phyloP scores from a whole-genome alignment of 1,140 invertebrate genomes.

The Psilanteris sp. region DNA sequence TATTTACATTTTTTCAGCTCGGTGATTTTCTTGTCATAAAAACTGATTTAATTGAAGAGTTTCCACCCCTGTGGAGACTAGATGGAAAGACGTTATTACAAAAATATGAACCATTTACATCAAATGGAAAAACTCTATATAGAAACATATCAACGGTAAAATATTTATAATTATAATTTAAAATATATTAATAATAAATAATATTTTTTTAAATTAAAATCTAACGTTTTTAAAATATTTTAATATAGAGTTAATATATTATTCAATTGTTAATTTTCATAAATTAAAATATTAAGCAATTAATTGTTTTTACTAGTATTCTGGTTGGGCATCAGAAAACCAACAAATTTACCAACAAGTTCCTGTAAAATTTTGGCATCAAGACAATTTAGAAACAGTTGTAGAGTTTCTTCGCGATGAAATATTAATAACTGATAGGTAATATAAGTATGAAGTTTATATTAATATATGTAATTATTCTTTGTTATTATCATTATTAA shows the following conservation, averaged over 20 bases:
- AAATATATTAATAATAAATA: conserved; percentile 31
- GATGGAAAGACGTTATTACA: conserved; percentile 92
- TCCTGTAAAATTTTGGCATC: conserved; percentile 86
- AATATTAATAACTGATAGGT: conserved; percentile 84
- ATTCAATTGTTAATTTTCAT: too few species aligned
- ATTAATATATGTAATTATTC: too few species aligned
- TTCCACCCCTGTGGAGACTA: conserved; percentile 91
- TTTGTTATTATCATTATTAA: too few species aligned
- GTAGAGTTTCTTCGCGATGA: conserved; percentile 89
- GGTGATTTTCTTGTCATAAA: conserved; percentile 92
- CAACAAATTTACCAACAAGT: conserved; percentile 88
- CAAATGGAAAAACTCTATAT: conserved; percentile 89
- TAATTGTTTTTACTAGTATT: conserved; percentile 82
- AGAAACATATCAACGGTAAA: conserved; percentile 92
- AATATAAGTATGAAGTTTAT: conserved; percentile 2
- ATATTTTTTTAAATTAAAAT: too few species aligned
- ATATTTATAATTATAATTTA: conserved; percentile 40
- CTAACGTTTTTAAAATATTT: too few species aligned
- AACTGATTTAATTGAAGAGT: conserved; percentile 86
- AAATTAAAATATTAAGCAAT: too few species aligned
- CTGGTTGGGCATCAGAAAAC: conserved; percentile 89
- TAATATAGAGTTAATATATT: too few species aligned
- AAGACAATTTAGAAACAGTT: conserved; percentile 87
- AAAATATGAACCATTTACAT: conserved; percentile 91
- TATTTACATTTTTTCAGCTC: conserved; percentile 86